These are phyloP conservation scores for Drosophila hamatofila DNA, from an alignment of 2,888 invertebrate genomes.

Conservation along the genomic window DNA sequence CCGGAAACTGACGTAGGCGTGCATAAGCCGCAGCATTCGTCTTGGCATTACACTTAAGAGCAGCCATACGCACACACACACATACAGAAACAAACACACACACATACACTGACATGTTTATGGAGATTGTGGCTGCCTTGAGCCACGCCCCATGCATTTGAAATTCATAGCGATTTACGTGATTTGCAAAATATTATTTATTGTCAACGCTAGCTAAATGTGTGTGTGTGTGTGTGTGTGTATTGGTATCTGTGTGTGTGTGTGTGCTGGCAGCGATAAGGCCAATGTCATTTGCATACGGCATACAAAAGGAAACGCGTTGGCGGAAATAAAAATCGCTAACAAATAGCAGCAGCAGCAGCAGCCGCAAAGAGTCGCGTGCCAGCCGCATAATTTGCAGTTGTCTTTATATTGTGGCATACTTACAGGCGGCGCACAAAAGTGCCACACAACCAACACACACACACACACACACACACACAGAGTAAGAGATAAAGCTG, in stretches of 20 bases:
- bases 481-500: constrained; percentile 52
- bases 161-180: constrained; percentile 72
- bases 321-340: constrained; percentile 68
- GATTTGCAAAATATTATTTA: constrained; percentile 82
- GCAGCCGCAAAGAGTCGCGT: constrained; percentile 54
- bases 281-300: constrained; percentile 69
- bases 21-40: constrained; percentile 65
- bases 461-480: constrained; percentile 11
- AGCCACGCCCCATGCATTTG: constrained; percentile 50
- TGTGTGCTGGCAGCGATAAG: constrained; percentile 68
- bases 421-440: constrained; percentile 57
- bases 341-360: constrained; percentile 41
- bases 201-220: constrained; percentile 71
- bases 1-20: constrained; percentile 55
- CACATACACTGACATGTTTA: background rate
- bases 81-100: background rate
- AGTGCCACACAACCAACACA: constrained; percentile 37
- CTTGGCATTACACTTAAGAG: constrained; percentile 47
- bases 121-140: background rate
- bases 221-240: background rate
- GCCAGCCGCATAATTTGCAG: constrained; percentile 69
- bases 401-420: constrained; percentile 43
- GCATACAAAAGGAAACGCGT: constrained; percentile 44
- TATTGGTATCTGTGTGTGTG: constrained; percentile 49
- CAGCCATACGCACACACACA: background rate